Percentiles rank a stretch among this genome's conserved stretches.
These are phyloP conservation scores for Chionodraco myersi DNA, from an alignment of 2,113 vertebrate species.

Conservation along the genomic window DNA sequence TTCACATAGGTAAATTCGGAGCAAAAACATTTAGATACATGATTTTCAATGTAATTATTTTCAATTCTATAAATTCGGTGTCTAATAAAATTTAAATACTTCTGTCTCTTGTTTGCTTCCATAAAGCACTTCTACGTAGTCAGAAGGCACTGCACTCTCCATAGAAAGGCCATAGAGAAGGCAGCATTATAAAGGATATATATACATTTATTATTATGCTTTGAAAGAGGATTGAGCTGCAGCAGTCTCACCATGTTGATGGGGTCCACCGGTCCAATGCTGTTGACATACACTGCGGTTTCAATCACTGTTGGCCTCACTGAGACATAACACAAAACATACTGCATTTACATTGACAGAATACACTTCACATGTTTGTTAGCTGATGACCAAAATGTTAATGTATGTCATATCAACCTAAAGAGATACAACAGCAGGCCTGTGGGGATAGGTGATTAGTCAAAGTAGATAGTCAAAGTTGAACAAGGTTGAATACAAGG, in stretches of 20 bases:
- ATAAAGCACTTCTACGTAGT: no score
- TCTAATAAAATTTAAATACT: no score
- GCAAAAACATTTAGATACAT: no score
- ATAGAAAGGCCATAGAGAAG: no score
- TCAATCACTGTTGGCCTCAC: conserved; percentile 96
- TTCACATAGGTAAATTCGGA: no score
- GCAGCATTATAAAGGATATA: neutral
- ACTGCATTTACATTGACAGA: neutral
- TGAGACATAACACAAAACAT: conserved; percentile 80
- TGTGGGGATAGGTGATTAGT: neutral
- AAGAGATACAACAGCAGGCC: neutral
- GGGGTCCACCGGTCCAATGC: conserved; percentile 96
- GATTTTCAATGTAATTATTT: no score
- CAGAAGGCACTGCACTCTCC: no score
- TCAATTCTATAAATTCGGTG: no score
- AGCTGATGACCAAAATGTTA: neutral
- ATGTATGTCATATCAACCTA: neutral
- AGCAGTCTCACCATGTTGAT: conserved; percentile 95
- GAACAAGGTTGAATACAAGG: neutral
- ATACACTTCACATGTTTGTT: neutral
- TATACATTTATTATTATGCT: neutral
- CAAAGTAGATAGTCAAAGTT: neutral
- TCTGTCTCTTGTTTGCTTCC: no score
- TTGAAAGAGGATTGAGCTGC: neutral
- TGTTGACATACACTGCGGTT: conserved; percentile 97